Evolutionary conservation across 2,888 invertebrate species (phyloP).

Genomic region (Platynereis dumerilii): DNA sequence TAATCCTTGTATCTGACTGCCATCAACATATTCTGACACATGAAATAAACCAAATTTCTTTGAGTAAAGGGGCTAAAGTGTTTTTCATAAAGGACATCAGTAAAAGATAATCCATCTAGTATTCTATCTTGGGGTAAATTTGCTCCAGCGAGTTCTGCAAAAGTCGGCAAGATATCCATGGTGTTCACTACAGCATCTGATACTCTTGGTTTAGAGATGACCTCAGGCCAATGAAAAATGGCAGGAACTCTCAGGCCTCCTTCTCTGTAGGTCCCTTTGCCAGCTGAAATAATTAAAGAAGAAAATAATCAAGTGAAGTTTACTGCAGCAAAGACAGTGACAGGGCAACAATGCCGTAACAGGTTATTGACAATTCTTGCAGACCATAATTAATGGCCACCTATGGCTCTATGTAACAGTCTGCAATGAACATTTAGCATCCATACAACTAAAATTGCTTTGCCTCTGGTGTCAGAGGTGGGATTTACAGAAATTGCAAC

Average conservation of each 20-base stretch:
- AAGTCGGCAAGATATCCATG: not conserved
- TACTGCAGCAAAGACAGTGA: too few species aligned
- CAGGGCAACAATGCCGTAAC: too few species aligned
- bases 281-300: too few species aligned
- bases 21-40: not conserved
- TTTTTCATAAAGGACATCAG: not conserved
- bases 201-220: not conserved
- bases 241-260: not conserved
- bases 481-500: too few species aligned
- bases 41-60: slow-evolving; percentile 3
- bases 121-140: not conserved
- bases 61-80: not conserved
- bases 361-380: too few species aligned
- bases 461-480: too few species aligned
- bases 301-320: too few species aligned
- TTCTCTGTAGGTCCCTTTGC: not conserved
- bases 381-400: too few species aligned
- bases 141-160: not conserved
- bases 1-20: not conserved
- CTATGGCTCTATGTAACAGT: too few species aligned
- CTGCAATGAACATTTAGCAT: too few species aligned
- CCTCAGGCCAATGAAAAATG: not conserved
- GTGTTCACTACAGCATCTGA: not conserved
- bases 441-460: too few species aligned
- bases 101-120: not conserved